These are phyloP conservation scores for Gastracanthus pulcherrimus DNA, from an alignment of 2,888 invertebrate genomes.

Conservation along the genomic window DNA sequence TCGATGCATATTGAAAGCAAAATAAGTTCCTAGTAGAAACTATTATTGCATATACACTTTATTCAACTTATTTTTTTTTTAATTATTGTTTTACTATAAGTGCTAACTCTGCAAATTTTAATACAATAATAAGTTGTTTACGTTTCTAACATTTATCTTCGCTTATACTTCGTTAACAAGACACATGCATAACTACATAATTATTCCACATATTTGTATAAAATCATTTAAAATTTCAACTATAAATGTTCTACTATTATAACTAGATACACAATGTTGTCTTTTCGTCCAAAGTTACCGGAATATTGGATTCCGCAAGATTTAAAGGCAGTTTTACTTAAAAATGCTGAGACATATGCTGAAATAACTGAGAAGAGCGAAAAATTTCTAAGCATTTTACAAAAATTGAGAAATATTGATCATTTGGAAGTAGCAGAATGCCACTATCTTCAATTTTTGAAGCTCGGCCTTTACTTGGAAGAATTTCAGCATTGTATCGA, in stretches of 20 bases:
- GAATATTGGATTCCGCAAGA: slow-evolving; percentile 22
- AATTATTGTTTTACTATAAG: no score
- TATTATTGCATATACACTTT: no score
- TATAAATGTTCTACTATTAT: background rate
- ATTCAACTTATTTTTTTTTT: no score
- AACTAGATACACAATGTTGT: background rate
- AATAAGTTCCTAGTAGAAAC: no score
- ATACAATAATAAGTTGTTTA: no score
- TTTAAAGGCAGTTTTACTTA: background rate
- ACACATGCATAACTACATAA: no score
- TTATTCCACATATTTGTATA: no score
- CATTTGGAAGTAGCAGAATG: slow-evolving; percentile 11
- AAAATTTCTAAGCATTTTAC: background rate
- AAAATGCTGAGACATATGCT: background rate
- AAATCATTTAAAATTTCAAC: no score
- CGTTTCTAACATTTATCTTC: no score
- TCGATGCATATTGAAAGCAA: no score
- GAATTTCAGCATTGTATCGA: slow-evolving; percentile 2
- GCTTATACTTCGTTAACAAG: no score
- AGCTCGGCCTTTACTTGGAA: slow-evolving; percentile 35
- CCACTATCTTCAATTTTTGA: slow-evolving; percentile 40
- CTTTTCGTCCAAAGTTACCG: background rate
- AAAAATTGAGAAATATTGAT: slow-evolving; percentile 19
- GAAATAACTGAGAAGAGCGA: background rate
- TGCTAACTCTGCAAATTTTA: no score